A percentile compares a stretch with the other conserved stretches of the same genome.
These are phyloP conservation scores for Sardinella longiceps DNA, from an alignment of 2,797 vertebrate species.

Conservation along the genomic window DNA sequence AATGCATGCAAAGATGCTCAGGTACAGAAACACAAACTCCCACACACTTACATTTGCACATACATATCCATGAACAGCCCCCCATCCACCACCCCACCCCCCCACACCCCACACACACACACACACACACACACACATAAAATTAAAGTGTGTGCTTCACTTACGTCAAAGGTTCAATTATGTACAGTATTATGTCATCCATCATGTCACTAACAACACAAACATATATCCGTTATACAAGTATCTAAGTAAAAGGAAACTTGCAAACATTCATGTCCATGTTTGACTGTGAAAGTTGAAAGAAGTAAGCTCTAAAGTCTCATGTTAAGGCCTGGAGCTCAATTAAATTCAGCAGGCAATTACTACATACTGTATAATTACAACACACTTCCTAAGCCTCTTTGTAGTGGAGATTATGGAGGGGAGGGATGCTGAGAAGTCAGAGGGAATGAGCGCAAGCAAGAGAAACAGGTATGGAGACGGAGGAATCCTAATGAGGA, in stretches of 20 bases:
- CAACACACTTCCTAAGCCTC: neutral
- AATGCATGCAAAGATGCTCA: neutral
- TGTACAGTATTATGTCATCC: too few species aligned
- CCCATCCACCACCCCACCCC: too few species aligned
- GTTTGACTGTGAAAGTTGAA: neutral
- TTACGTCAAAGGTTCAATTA: neutral
- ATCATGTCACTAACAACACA: neutral
- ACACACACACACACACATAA: neutral
- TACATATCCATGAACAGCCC: neutral
- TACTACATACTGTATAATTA: conserved; percentile 8
- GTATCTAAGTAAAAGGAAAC: neutral
- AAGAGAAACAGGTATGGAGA: neutral
- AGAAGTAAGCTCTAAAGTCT: neutral
- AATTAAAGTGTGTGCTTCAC: neutral
- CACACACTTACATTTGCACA: neutral
- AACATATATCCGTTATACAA: neutral
- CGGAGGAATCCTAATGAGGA: neutral
- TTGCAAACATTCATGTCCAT: neutral
- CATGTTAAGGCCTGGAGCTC: neutral
- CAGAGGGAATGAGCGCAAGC: neutral
- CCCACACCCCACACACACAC: neutral
- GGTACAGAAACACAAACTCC: neutral
- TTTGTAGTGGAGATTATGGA: conserved; percentile 9
- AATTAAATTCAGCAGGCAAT: conserved; percentile 21
- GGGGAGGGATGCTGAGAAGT: neutral